These are phyloP conservation scores for Zootoca vivipara DNA, from an alignment of 2,113 vertebrate genomes.

Conservation along the genomic window DNA sequence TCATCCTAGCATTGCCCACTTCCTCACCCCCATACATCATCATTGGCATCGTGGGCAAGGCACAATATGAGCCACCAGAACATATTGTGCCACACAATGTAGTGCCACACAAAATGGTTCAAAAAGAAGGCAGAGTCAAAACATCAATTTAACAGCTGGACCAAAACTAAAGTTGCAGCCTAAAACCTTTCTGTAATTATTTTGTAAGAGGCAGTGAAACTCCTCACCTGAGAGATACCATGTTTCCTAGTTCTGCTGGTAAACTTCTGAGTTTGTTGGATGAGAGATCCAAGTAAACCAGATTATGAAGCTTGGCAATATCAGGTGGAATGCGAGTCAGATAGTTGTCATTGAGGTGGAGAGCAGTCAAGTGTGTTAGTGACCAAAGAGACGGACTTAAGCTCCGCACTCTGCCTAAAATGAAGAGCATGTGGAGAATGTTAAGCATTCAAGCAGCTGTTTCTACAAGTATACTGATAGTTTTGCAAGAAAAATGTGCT, in stretches of 20 bases:
- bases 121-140: background rate
- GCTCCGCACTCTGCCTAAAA: conserved; percentile 92
- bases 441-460: conserved; percentile 15
- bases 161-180: background rate
- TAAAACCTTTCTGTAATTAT: background rate
- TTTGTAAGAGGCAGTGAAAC: background rate
- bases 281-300: conserved; percentile 98
- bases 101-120: background rate
- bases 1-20: background rate
- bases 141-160: background rate
- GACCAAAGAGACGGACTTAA: conserved; percentile 95
- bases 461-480: background rate
- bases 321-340: conserved; percentile 97
- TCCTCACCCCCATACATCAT: background rate
- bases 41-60: background rate
- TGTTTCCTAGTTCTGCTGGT: conserved; percentile 98
- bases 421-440: conserved; percentile 10
- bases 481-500: background rate
- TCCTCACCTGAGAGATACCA: conserved; percentile 98
- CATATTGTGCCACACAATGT: background rate
- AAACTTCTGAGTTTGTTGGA: conserved; percentile 99
- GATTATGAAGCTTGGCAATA: conserved; percentile 97
- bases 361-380: conserved; percentile 94
- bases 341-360: conserved; percentile 98
- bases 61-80: background rate